These are phyloP conservation scores for Xenotilapia flavipinnis DNA, from an alignment of 2,113 vertebrate species.

Conservation along the genomic window DNA sequence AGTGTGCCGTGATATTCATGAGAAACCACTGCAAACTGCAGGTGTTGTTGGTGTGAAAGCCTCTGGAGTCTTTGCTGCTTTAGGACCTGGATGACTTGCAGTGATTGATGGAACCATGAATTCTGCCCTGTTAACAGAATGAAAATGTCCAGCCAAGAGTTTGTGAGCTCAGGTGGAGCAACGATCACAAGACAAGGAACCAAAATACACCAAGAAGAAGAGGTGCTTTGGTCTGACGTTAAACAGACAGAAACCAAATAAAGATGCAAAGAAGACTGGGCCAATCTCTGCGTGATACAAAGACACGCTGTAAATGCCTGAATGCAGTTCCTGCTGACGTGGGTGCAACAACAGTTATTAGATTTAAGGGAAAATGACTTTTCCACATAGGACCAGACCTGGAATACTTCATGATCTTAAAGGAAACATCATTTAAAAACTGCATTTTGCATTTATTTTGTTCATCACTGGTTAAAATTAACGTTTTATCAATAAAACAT, in stretches of 20 bases:
- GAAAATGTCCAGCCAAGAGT: neutral
- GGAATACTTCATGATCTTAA: neutral
- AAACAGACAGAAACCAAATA: neutral
- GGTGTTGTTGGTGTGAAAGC: neutral
- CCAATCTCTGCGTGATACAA: neutral
- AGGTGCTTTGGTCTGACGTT: neutral
- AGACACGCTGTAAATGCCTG: neutral
- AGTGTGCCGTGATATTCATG: rapidly evolving
- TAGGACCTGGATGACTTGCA: neutral
- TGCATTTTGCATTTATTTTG: neutral
- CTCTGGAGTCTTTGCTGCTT: neutral
- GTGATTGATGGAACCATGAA: neutral
- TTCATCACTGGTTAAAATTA: neutral
- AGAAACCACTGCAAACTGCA: neutral
- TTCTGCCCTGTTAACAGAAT: neutral
- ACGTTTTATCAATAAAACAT: rapidly evolving
- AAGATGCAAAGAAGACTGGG: neutral
- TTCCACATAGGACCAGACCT: neutral
- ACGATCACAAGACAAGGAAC: neutral
- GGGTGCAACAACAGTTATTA: neutral
- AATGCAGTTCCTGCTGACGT: neutral
- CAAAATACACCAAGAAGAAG: neutral
- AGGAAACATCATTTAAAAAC: neutral
- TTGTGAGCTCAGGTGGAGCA: neutral
- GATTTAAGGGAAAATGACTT: neutral